Conservation (phyloP, 2,113 vertebrate genomes). For the Acanthisitta chloris region DNA sequence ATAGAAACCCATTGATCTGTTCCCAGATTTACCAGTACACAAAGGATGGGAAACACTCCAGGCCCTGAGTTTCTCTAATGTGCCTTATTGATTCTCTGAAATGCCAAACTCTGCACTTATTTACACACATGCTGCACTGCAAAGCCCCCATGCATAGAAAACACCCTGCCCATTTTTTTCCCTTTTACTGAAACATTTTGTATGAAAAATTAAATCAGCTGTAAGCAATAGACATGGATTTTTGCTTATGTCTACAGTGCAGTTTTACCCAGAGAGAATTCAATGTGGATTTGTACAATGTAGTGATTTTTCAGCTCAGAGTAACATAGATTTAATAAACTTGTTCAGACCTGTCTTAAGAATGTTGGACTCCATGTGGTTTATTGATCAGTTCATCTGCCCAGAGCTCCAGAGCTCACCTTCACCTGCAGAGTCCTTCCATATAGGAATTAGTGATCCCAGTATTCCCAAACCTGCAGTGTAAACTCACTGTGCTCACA, state of each 20-base stretch:
- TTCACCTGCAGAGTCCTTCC: background rate
- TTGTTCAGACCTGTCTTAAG: background rate
- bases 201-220: background rate
- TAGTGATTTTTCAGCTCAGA: background rate
- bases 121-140: background rate
- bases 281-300: background rate
- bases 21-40: background rate
- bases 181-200: background rate
- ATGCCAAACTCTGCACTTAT: background rate
- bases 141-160: background rate
- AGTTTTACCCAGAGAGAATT: background rate
- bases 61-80: background rate
- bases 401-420: background rate
- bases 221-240: background rate
- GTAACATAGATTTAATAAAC: background rate
- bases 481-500: background rate
- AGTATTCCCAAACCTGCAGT: background rate
- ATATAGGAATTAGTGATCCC: accelerated
- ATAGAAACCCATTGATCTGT: conserved; percentile 40
- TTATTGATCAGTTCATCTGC: background rate
- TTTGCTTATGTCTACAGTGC: background rate
- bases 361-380: background rate
- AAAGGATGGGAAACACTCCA: conserved; percentile 19
- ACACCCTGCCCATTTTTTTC: background rate
- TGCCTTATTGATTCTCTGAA: conserved; percentile 16